phyloP scores from a whole-genome alignment of 2,797 vertebrate species.

The Amblyopsis hoosieri region DNA sequence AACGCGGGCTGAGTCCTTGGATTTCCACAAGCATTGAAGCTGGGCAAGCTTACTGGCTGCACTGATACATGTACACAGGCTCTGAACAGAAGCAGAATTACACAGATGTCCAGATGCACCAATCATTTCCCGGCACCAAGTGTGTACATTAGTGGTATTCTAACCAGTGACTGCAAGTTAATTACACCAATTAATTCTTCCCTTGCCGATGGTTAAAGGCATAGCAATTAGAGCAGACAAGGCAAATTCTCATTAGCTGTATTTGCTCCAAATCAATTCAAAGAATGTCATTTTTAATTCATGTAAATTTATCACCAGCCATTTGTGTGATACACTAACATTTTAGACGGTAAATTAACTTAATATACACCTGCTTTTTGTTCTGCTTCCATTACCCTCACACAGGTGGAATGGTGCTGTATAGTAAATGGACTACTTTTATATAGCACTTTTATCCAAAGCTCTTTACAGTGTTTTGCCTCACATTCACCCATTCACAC shows the following conservation, averaged over 20 bases:
- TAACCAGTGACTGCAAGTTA: too few species aligned
- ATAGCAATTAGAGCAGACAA: too few species aligned
- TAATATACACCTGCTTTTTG: not conserved
- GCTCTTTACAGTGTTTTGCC: too few species aligned
- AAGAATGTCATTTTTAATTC: not conserved
- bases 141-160: too few species aligned
- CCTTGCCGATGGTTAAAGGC: too few species aligned
- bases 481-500: too few species aligned
- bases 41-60: conserved; percentile 89
- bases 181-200: too few species aligned
- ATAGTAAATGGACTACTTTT: too few species aligned
- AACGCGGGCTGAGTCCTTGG: conserved; percentile 82
- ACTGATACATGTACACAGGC: conserved; percentile 88
- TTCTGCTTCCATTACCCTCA: conserved; percentile 6
- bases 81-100: conserved; percentile 71
- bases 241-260: too few species aligned
- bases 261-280: not conserved
- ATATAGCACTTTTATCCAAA: too few species aligned
- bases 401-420: not conserved
- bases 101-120: conserved; percentile 4
- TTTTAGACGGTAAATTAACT: not conserved
- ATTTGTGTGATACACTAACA: not conserved
- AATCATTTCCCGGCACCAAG: not conserved
- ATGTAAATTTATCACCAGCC: not conserved
- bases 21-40: conserved; percentile 87